Evolutionary conservation across 2,113 vertebrate species (phyloP), one percentile per base, ranked within the genome.

Genomic region (Zootoca vivipara): DNA sequence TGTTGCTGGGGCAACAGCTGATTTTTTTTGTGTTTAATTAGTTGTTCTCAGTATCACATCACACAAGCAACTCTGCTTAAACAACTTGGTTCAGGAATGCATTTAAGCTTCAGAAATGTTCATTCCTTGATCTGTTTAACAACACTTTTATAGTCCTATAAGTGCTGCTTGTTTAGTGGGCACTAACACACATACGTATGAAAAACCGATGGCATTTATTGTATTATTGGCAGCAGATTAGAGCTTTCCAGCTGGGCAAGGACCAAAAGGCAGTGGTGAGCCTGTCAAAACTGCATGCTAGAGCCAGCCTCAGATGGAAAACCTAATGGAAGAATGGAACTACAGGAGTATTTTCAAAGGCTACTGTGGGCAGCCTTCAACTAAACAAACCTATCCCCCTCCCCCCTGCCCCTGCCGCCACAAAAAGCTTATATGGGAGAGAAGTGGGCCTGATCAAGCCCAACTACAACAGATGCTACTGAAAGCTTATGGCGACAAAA

Each of bases 81-180:
- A 58, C 46, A 35, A 52, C 73, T 22, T 85, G 70, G 33, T 80
- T 28, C 35, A 70, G 58, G 33, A 91, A 88, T 85, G 58, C 26
- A 33, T 24, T 78, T 77, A 1, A 4, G 88, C 85, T 89, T 85
- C 72, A 90, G 1, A 80, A 80, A 89, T 88, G 78, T 64, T n/a
- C 56, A n/a, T 70, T 64, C 79, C 33, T 72, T 13, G 85, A 88
- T 91, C 74, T 38, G 64, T 92, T 92, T 67, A 88, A 74, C 2
- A 86, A 64, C 33, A 90, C 78, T 90, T 94, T 83, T 89, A 46
- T 79, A 90, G 70, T 28, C 33, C 78, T 73, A 78, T 4, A 90
- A 72, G 46, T 87, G 77, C 75, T 90, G 24, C 46, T 80, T 79
- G 89, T 22, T 58, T 81, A 2, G 40, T 64, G 72, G 24, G 26